Evolutionary conservation across 2,888 invertebrate genomes (phyloP).

Genomic region (Sclerodermus sp.): DNA sequence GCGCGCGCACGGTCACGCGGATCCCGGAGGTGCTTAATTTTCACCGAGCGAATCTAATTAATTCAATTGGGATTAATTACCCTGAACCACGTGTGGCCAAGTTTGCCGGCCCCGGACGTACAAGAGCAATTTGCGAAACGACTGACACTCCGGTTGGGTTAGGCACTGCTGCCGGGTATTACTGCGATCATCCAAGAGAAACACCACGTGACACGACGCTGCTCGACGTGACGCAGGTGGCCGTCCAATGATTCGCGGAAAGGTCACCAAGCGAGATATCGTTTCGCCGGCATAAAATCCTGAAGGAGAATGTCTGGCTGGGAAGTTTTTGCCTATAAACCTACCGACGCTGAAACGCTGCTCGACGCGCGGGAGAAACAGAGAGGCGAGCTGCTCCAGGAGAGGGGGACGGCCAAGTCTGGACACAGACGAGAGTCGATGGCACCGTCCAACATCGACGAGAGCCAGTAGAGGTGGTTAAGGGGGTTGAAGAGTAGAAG

Average conservation of each 20-base stretch:
- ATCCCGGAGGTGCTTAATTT: not conserved
- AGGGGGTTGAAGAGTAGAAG: constrained; percentile 47
- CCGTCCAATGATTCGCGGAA: not conserved
- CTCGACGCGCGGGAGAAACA: constrained; percentile 18
- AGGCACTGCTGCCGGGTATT: not conserved
- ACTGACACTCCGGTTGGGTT: not conserved
- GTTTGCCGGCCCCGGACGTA: constrained; percentile 7
- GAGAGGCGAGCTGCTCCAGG: constrained; percentile 14
- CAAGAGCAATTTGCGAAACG: constrained; percentile 25
- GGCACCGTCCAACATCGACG: constrained; percentile 37
- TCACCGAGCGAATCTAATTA: not conserved
- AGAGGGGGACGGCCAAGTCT: constrained; percentile 1
- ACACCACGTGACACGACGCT: too few relatives aligned
- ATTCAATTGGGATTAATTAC: constrained; percentile 38
- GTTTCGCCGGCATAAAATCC: constrained; percentile 16
- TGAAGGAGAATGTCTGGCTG: constrained; percentile 20
- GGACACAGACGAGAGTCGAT: constrained; percentile 40
- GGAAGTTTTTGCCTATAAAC: constrained; percentile 40
- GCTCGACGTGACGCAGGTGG: not conserved
- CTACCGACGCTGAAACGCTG: constrained; percentile 28
- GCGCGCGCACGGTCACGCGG: not conserved
- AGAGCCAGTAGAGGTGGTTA: constrained; percentile 35
- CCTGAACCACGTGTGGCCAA: constrained; percentile 14
- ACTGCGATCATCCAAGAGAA: too few relatives aligned
- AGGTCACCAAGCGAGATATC: not conserved